A percentile compares a stretch with the other conserved stretches of the same genome.
phyloP scores from a whole-genome alignment of 2,113 vertebrate genomes.

The Bettongia penicillata region DNA sequence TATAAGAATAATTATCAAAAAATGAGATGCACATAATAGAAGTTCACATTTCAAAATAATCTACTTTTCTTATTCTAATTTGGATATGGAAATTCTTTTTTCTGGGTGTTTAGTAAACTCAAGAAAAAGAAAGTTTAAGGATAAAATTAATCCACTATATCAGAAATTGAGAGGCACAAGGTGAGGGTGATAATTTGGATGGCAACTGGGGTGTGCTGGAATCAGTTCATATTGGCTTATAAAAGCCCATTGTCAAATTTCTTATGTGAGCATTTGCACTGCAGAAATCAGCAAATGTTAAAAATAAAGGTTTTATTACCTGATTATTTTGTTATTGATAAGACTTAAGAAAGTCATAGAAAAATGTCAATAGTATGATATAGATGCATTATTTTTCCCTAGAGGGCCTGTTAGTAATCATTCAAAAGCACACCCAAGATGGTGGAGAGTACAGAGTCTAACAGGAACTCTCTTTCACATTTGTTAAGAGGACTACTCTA shows the following conservation, averaged over 20 bases:
- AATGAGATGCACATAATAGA: background rate
- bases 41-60: background rate
- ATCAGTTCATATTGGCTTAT: background rate
- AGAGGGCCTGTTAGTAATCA: background rate
- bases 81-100: background rate
- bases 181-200: background rate
- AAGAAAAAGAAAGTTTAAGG: background rate
- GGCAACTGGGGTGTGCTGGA: background rate
- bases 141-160: background rate
- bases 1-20: background rate
- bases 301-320: background rate
- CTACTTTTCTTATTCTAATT: background rate
- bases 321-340: background rate
- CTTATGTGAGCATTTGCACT: background rate
- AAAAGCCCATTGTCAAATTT: background rate
- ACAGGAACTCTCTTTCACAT: background rate
- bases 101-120: background rate
- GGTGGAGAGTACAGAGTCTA: background rate
- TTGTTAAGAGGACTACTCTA: background rate
- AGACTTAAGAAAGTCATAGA: background rate
- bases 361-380: background rate
- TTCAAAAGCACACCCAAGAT: background rate
- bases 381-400: background rate
- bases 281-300: background rate
- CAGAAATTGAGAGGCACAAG: slow-evolving; percentile 5